A percentile compares a stretch with the other conserved stretches of the same genome.
phyloP scores from a whole-genome alignment of 2,113 vertebrate genomes.

The Loxodonta africana region DNA sequence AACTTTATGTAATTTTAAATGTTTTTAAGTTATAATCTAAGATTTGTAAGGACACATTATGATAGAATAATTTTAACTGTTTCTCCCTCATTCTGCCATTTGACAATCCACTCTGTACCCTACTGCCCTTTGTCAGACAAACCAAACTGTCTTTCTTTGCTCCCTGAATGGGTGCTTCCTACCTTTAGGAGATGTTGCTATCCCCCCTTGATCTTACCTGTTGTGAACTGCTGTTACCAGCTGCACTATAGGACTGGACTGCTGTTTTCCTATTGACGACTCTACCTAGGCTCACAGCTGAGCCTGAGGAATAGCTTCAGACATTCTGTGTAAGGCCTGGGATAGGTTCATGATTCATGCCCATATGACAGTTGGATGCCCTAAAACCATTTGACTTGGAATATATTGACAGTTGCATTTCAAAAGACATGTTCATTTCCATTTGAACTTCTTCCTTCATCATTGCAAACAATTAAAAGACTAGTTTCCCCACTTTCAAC shows the following conservation, averaged over 20 bases:
- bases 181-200: not conserved
- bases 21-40: not conserved
- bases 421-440: not conserved
- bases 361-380: not conserved
- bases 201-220: not conserved
- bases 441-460: not conserved
- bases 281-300: not conserved
- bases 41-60: not conserved
- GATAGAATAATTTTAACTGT: slow-evolving; percentile 8
- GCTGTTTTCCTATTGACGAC: not conserved
- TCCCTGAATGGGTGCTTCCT: not conserved
- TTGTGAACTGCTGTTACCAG: not conserved
- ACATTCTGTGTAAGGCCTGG: not conserved
- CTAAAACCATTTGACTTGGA: slow-evolving; percentile 6
- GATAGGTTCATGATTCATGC: not conserved
- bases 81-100: not conserved
- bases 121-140: not conserved
- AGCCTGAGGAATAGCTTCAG: not conserved
- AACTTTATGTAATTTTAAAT: slow-evolving; percentile 22
- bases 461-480: slow-evolving; percentile 24
- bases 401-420: not conserved
- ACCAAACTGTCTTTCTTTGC: not conserved
- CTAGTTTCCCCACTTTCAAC: not conserved
- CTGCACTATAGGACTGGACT: not conserved
- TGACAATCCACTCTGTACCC: not conserved